A percentile compares a stretch with the other conserved stretches of the same genome.
phyloP scores from a whole-genome alignment of 2,797 vertebrate genomes.

The Scomberomorus guttatus region DNA sequence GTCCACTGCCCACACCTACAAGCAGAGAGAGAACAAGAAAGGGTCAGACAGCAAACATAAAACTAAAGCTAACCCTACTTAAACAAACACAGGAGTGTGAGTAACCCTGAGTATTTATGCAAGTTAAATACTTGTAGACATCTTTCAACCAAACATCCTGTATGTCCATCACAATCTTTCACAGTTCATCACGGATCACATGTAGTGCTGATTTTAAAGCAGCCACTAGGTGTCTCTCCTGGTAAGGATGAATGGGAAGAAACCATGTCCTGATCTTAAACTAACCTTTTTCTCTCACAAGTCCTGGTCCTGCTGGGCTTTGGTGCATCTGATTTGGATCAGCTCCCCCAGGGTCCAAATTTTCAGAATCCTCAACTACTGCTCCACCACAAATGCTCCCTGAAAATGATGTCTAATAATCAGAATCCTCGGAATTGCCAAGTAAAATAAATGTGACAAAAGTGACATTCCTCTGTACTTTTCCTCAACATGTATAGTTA shows the following conservation, averaged over 20 bases:
- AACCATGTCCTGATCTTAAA: not conserved
- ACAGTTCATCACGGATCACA: not conserved
- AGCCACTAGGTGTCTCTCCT: not conserved
- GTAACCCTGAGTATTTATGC: not conserved
- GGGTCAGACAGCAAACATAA: not conserved
- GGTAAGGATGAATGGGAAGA: not conserved
- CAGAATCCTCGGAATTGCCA: not conserved
- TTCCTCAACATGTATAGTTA: not conserved
- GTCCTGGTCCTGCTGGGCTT: slow-evolving; percentile 34
- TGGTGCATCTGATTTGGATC: slow-evolving; percentile 29
- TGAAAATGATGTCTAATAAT: slow-evolving; percentile 33
- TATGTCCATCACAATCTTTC: not conserved
- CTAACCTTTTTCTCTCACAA: slow-evolving; percentile 50
- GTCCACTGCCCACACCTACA: slow-evolving; percentile 23
- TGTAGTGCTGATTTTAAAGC: not conserved
- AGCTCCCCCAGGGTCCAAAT: slow-evolving; percentile 32
- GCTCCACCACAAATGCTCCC: slow-evolving; percentile 34
- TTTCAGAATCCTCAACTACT: slow-evolving; percentile 32
- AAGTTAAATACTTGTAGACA: not conserved
- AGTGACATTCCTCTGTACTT: not conserved
- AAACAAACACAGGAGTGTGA: not conserved
- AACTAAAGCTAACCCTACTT: not conserved
- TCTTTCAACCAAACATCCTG: no score
- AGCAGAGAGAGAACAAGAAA: slow-evolving; percentile 7
- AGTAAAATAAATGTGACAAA: not conserved